phyloP scores from a whole-genome alignment of 2,113 vertebrate genomes.

The Loxodonta africana region DNA sequence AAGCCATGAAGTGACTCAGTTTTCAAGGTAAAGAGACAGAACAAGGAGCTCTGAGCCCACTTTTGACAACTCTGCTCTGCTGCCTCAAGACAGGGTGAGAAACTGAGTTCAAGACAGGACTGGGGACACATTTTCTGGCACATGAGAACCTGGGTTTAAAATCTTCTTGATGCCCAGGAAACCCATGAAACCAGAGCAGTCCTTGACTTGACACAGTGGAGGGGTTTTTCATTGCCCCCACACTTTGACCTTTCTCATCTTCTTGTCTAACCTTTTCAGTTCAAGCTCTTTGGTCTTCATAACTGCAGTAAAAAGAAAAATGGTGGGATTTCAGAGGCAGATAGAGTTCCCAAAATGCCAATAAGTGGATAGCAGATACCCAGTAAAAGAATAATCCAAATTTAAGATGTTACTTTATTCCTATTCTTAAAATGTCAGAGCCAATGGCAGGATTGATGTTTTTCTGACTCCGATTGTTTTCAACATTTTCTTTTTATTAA shows the following conservation, averaged over 20 bases:
- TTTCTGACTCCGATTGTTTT: not conserved
- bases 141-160: not conserved
- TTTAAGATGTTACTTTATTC: not conserved
- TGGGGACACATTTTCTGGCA: fast-evolving
- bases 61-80: not conserved
- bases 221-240: not conserved
- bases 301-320: not conserved
- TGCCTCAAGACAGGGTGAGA: not conserved
- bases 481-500: too few relatives aligned
- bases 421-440: not conserved
- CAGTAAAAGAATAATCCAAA: not conserved
- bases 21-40: not conserved
- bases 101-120: not conserved
- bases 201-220: not conserved
- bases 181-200: not conserved
- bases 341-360: not conserved
- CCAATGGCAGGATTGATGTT: too few relatives aligned
- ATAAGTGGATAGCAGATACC: not conserved
- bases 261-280: not conserved
- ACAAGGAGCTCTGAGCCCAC: not conserved
- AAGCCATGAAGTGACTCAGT: not conserved
- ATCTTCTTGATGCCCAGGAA: not conserved
- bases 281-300: not conserved
- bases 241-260: not conserved
- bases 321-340: not conserved